Evolutionary conservation across 2,113 vertebrate species (phyloP).

Genomic region (Vidua chalybeata): DNA sequence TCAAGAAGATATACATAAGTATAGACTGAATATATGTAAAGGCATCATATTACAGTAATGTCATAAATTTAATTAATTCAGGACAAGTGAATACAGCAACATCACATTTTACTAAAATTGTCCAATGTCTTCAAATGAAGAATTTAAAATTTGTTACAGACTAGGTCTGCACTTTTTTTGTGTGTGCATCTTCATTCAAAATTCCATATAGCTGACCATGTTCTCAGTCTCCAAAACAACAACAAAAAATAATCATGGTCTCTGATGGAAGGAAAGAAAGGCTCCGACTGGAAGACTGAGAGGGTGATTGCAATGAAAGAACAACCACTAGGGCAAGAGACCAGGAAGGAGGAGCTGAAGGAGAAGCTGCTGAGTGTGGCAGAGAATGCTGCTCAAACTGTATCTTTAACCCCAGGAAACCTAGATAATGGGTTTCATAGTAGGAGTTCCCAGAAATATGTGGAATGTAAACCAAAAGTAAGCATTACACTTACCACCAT

Average conservation of each 20-base stretch:
- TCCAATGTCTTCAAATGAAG: not conserved
- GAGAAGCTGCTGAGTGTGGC: not conserved
- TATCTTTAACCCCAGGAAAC: not conserved
- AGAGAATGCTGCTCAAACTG: not conserved
- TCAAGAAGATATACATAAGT: not conserved
- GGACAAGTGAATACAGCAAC: not conserved
- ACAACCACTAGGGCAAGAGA: not conserved
- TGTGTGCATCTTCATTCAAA: not conserved
- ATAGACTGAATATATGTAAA: not conserved
- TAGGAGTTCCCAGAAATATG: not conserved
- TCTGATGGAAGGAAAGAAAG: not conserved
- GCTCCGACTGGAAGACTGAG: not conserved
- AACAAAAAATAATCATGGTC: not conserved
- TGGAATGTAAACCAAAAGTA: not conserved
- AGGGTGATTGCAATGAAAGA: not conserved
- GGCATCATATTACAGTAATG: not conserved
- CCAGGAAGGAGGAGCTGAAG: not conserved
- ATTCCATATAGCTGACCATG: not conserved
- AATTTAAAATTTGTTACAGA: not conserved
- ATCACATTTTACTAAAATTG: not conserved
- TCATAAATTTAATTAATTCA: not conserved
- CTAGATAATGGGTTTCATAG: not conserved
- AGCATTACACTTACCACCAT: conserved; percentile 71
- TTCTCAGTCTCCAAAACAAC: not conserved
- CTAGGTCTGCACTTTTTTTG: not conserved